phyloP scores from a whole-genome alignment of 2,113 vertebrate genomes.

The Hemicordylus capensis region DNA sequence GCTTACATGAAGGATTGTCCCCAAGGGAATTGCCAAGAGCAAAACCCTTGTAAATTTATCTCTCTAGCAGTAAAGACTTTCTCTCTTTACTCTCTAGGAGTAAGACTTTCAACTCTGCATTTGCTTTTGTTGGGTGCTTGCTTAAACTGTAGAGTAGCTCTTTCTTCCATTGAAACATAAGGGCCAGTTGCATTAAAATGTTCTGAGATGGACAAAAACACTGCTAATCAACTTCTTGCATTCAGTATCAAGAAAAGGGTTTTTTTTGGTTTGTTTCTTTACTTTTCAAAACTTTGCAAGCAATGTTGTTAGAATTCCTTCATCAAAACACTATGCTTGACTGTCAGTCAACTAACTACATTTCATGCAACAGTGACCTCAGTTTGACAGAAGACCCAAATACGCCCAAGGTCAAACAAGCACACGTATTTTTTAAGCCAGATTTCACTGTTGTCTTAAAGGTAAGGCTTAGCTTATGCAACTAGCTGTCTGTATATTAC shows the following conservation, averaged over 20 bases:
- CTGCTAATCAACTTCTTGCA: conserved; percentile 65
- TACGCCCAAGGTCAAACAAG: conserved; percentile 64
- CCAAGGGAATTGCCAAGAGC: conserved; percentile 75
- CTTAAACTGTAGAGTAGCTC: conserved; percentile 72
- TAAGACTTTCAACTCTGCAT: conserved; percentile 76
- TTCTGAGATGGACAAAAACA: conserved; percentile 76
- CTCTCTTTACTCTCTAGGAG: conserved; percentile 76
- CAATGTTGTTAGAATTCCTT: conserved; percentile 76
- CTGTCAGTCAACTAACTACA: conserved; percentile 72
- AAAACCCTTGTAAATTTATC: conserved; percentile 78
- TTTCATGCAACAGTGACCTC: conserved; percentile 81
- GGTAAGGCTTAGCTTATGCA: conserved; percentile 78
- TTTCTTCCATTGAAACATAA: conserved; percentile 66
- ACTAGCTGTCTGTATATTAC: conserved; percentile 81
- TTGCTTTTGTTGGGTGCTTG: conserved; percentile 65
- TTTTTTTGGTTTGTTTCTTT: conserved; percentile 71
- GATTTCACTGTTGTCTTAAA: conserved; percentile 79
- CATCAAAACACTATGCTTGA: conserved; percentile 75
- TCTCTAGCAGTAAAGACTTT: conserved; percentile 77
- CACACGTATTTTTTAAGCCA: conserved; percentile 75
- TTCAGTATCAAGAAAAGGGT: conserved; percentile 66
- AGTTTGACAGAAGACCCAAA: conserved; percentile 79
- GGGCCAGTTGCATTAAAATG: conserved; percentile 80
- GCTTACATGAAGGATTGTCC: conserved; percentile 91
- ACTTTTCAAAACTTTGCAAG: conserved; percentile 65